Conservation (phyloP, 2,888 invertebrate genomes). For the Liposcelis brunnea region DNA sequence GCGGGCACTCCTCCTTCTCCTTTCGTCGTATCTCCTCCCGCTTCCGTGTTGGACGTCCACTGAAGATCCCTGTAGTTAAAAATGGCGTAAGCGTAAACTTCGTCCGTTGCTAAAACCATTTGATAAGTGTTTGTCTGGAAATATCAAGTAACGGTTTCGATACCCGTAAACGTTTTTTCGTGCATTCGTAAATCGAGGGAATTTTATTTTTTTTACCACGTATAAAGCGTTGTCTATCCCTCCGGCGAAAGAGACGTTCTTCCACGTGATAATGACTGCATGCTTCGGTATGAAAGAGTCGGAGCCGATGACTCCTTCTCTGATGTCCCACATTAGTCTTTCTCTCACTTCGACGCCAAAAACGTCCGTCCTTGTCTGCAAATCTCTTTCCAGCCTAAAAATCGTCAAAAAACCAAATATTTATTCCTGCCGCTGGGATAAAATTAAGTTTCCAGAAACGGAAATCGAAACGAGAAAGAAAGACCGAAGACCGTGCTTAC, state of each 20-base stretch:
- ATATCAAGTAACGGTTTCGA: slow-evolving; percentile 8
- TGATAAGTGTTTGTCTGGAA: slow-evolving; percentile 88
- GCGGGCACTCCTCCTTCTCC: slow-evolving; percentile 80
- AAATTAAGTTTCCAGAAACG: too few relatives aligned
- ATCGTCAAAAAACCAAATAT: background rate
- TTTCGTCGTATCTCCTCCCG: slow-evolving; percentile 70
- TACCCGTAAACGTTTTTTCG: background rate
- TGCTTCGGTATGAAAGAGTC: slow-evolving; percentile 84
- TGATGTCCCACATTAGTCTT: slow-evolving; percentile 72
- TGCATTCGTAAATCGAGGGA: slow-evolving; percentile 5
- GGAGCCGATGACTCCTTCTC: slow-evolving; percentile 79
- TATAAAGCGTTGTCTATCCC: slow-evolving; percentile 65
- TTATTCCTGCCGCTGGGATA: too few relatives aligned
- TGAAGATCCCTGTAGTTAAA: slow-evolving; percentile 84
- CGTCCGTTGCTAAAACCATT: slow-evolving; percentile 81
- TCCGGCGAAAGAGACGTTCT: slow-evolving; percentile 84
- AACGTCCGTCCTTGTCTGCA: slow-evolving; percentile 55
- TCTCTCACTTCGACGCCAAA: slow-evolving; percentile 75
- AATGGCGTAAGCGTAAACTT: slow-evolving; percentile 84
- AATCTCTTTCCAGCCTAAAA: slow-evolving; percentile 45
- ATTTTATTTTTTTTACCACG: slow-evolving; percentile 32
- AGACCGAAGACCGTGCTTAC: slow-evolving; percentile 20
- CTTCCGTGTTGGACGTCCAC: slow-evolving; percentile 84
- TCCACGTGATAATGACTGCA: slow-evolving; percentile 84
- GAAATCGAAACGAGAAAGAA: slow-evolving; percentile 2